Conservation (phyloP, 2,113 vertebrate species). For the Ranitomeya imitator region DNA sequence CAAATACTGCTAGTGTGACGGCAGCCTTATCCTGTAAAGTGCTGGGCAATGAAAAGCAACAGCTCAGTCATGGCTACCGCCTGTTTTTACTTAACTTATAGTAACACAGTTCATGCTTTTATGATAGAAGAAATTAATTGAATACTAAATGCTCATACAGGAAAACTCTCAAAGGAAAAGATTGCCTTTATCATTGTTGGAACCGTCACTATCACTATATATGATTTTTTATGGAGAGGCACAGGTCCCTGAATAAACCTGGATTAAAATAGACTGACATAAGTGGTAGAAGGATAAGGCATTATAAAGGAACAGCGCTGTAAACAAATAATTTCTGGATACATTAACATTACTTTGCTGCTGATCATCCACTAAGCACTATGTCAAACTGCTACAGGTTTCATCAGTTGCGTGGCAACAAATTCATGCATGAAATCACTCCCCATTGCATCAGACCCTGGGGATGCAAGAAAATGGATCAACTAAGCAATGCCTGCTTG, state of each 20-base stretch:
- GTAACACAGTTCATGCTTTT: too few species aligned
- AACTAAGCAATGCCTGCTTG: not conserved
- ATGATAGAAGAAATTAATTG: not conserved
- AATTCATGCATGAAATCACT: slow-evolving; percentile 42
- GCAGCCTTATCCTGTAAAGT: too few species aligned
- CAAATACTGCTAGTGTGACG: too few species aligned
- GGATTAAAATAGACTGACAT: not conserved
- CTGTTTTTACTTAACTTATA: too few species aligned
- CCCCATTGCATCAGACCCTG: slow-evolving; percentile 9
- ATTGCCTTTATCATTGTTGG: not conserved
- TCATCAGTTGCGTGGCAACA: slow-evolving; percentile 46
- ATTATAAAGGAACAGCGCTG: not conserved
- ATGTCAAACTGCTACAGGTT: slow-evolving; percentile 11
- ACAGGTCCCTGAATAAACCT: not conserved
- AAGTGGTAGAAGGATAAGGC: not conserved
- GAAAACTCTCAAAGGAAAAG: not conserved
- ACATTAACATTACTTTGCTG: not conserved
- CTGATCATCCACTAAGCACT: not conserved
- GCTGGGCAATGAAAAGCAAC: too few species aligned
- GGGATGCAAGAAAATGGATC: slow-evolving; percentile 3
- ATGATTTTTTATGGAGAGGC: not conserved
- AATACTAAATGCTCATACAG: not conserved
- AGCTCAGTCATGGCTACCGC: too few species aligned
- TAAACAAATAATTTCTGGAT: not conserved
- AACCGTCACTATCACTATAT: not conserved